phyloP scores from a whole-genome alignment of 1,140 invertebrate species.

The Nasonia giraulti region DNA sequence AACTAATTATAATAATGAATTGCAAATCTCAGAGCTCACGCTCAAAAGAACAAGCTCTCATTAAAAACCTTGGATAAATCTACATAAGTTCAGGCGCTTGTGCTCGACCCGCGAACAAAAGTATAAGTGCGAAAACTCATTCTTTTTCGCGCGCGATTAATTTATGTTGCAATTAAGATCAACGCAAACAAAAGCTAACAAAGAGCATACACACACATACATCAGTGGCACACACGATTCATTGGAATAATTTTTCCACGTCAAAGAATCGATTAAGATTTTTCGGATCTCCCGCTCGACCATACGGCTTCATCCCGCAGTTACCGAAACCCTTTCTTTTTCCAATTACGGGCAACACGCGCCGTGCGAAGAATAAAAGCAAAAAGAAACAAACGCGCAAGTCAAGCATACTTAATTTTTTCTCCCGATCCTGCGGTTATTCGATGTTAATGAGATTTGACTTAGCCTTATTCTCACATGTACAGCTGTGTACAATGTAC shows the following conservation, averaged over 20 bases:
- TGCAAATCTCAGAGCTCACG: too few relatives aligned
- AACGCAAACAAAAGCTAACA: not conserved
- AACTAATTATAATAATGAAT: too few relatives aligned
- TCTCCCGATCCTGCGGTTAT: not conserved
- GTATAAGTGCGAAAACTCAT: not conserved
- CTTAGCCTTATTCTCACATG: conserved; percentile 7
- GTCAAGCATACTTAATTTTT: not conserved
- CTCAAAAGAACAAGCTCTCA: not conserved
- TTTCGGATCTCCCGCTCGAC: conserved; percentile 32
- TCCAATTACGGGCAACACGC: not conserved
- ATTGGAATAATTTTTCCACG: conserved; percentile 3
- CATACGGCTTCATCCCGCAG: not conserved
- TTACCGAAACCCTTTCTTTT: conserved; percentile 14
- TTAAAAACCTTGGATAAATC: not conserved
- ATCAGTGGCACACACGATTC: not conserved
- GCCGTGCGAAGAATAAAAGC: conserved; percentile 16
- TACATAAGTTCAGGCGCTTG: not conserved
- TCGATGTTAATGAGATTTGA: conserved; percentile 43
- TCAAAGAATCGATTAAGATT: conserved; percentile 36
- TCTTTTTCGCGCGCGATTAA: not conserved
- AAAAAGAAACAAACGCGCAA: not conserved
- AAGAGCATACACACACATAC: not conserved
- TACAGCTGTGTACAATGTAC: not conserved
- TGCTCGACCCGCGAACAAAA: not conserved
- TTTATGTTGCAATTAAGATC: conserved; percentile 7